Conservation (phyloP, 2,888 invertebrate species). For the Pogonocherus hispidulus region DNA sequence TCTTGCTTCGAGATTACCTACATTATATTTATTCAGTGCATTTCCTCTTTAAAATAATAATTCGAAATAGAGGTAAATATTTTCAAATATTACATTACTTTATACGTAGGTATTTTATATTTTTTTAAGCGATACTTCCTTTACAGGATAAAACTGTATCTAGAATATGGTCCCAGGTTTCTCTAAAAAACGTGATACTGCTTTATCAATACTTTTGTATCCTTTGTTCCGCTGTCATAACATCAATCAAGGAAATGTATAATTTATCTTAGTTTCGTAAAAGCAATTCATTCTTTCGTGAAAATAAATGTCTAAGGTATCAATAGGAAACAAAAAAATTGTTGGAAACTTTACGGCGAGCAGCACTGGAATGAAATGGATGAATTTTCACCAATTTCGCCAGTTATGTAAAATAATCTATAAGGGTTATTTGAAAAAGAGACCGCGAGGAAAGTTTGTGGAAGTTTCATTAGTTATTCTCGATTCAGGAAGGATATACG, state of each 20-base stretch:
- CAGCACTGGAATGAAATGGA: conserved; percentile 20
- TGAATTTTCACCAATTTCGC: conserved; percentile 7
- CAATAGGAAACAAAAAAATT: conserved; percentile 16
- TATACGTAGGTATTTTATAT: too few species aligned
- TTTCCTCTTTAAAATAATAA: too few species aligned
- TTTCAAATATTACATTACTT: too few species aligned
- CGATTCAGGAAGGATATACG: too few species aligned
- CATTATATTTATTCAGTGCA: too few species aligned
- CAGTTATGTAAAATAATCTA: conserved; percentile 25
- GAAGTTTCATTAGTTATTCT: not conserved
- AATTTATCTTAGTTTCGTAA: conserved; percentile 28
- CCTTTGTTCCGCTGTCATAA: conserved; percentile 17
- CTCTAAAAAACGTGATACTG: not conserved
- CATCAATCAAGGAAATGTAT: conserved; percentile 28
- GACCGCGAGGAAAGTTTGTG: not conserved
- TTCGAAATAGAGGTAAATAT: too few species aligned
- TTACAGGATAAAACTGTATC: too few species aligned
- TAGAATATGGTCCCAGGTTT: too few species aligned
- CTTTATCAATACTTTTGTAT: conserved; percentile 2
- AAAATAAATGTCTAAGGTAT: conserved; percentile 18
- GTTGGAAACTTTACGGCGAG: conserved; percentile 21
- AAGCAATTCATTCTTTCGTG: conserved; percentile 27
- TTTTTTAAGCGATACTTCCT: too few species aligned
- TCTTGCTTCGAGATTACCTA: too few species aligned
- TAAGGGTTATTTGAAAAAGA: not conserved